Evolutionary conservation across 1,140 invertebrate species (phyloP), one percentile per base, ranked within the genome.

Genomic region (Oscheius sp.): DNA sequence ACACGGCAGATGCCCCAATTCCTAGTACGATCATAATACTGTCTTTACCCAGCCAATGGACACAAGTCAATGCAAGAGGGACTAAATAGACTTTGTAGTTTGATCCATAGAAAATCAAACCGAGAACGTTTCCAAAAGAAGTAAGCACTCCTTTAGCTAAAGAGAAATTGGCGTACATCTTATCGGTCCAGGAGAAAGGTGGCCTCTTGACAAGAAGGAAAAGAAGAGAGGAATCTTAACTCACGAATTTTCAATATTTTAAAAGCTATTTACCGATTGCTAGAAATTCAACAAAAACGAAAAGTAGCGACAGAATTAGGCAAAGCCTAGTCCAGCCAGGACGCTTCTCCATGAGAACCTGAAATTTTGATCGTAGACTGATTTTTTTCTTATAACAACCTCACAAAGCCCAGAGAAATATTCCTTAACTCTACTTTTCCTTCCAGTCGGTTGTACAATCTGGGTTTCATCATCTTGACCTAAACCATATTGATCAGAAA

Each of bases 211-310:
- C 71, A 20, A 68, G 29, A 20, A 76, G 66, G 58, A 76, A 55
- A 2, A 76, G 59, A 26, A 76, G 65, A 1, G 38, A 29, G 18
- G 71, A 42, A 26, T 76, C 75, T 76, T 67, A 34, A 46, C 20
- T 26, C 23, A 34, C 38, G 2, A 13, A 35, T n/a, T 31, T 58
- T 36, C n/a, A 63, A n/a, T n/a, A 59, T 23, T 36, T 20, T 32
- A 35, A 26, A 29, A 45, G 32, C 15, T 3, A 45, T 36, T 75
- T 68, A 76, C 75, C 75, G 7, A 76, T 29, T 0, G 71, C 65
- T 3, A 76, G 49, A 45, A 76, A 75, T 38, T 76, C 75, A 15
- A 76, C 58, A 36, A 76, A 76, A 13, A 76, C 75, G 32, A 76
- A 76, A 28, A 77, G 29, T 10, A 76, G 26, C 7, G 75, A 76